A percentile compares a stretch with the other conserved stretches of the same genome.
Evolutionary conservation across 2,113 vertebrate species (phyloP).

Genomic region (Pimephales promelas): DNA sequence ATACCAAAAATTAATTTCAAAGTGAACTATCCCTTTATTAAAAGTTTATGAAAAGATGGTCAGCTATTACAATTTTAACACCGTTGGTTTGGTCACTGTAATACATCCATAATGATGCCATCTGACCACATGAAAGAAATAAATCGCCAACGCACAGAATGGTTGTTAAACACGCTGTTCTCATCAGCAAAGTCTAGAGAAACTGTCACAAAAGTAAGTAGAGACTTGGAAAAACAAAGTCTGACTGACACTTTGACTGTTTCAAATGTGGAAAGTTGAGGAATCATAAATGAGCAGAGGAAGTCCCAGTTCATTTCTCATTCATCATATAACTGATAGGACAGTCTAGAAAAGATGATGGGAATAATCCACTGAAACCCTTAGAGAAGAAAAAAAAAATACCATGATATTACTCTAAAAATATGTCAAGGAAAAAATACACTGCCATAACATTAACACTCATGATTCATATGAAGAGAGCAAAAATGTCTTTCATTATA

Average conservation of each 20-base stretch:
- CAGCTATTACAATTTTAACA: background rate
- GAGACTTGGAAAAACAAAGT: background rate
- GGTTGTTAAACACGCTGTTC: background rate
- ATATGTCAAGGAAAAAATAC: background rate
- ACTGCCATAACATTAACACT: background rate
- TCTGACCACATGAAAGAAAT: no score
- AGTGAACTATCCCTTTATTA: no score
- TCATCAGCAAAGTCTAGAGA: background rate
- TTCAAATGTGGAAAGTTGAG: background rate
- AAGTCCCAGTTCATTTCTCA: background rate
- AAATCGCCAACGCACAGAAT: background rate
- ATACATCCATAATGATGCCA: background rate
- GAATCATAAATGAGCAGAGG: constrained; percentile 2
- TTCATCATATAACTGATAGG: background rate
- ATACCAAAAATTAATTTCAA: no score
- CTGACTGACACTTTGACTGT: background rate
- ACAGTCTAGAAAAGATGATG: background rate
- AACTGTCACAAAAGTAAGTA: background rate
- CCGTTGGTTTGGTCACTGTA: background rate
- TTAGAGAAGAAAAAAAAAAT: background rate
- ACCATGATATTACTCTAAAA: background rate
- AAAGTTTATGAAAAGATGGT: no score
- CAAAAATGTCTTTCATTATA: no score
- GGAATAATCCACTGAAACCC: background rate
- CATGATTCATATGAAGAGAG: background rate